Base-by-base conservation (phyloP, 2,888 invertebrate species). In the Danaus chrysippus region DNA sequence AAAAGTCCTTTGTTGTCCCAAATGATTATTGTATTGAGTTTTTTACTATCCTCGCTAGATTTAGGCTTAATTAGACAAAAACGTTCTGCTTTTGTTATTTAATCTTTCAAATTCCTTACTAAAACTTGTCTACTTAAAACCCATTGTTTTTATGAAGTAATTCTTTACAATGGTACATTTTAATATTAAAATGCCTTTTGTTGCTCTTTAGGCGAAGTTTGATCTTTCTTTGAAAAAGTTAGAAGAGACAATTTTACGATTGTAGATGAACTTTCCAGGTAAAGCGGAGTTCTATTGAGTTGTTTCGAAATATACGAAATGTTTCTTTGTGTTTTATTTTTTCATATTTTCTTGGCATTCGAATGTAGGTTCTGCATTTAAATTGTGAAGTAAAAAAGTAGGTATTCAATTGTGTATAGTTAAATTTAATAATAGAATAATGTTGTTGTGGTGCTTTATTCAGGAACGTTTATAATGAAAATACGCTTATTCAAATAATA, bases 181-280 rank as follows among this genome's bases (percentile, higher is more conserved):
- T 69, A 68, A 70, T 70, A 70, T 68, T 68, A 62, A 68, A 68
- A 70, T 61, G 62, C 56, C 68, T 70, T 70, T 66, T 70, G 67
- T 66, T 63, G 59, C 61, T 63, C 54, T 66, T 68, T 61, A 62
- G 69, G 57, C 66, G 63, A 68, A 69, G 63, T 67, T 70, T 65
- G 68, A 66, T 66, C 62, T 64, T 56, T 63, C 67, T 70, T 67
- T 68, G 67, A 65, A 65, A 62, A 66, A 56, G 59, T 64, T 64
- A 59, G 61, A 57, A 68, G 62, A 65, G 54, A 62, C 67, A 64
- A 65, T 65, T 70, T 64, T 60, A 61, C 68, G 66, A 69, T 68
- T 64, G 66, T 62, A 66, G 66, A 69, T 62, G 68, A 69, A 68
- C 63, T 68, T 68, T 55, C 58, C 61, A 67, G 63, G 64, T 63